Evolutionary conservation across 2,113 vertebrate species (phyloP).

Genomic region (Apaloderma vittatum): DNA sequence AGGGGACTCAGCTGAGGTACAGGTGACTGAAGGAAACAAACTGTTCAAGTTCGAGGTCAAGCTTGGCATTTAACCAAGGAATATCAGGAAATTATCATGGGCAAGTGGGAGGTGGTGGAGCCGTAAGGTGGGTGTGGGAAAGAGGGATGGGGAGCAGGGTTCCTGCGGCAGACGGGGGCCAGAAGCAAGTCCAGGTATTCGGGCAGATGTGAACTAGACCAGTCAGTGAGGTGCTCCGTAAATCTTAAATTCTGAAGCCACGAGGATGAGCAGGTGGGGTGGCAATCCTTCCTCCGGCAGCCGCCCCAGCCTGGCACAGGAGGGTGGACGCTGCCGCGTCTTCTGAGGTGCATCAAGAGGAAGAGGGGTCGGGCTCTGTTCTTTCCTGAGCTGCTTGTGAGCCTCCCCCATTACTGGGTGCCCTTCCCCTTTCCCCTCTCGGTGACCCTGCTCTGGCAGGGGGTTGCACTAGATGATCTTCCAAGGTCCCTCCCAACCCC

Average conservation of each 20-base stretch:
- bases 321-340: neutral
- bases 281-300: neutral
- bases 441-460: too few relatives aligned
- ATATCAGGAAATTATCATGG: neutral
- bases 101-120: neutral
- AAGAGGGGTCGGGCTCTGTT: neutral
- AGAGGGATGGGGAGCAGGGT: neutral
- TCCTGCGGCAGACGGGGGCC: neutral
- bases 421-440: neutral
- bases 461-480: too few relatives aligned
- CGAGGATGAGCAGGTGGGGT: neutral
- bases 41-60: neutral
- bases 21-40: neutral
- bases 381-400: neutral
- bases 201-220: neutral
- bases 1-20: neutral
- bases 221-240: accelerated
- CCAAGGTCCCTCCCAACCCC: too few relatives aligned
- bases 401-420: accelerated
- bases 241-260: neutral
- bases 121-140: neutral
- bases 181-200: neutral
- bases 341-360: neutral
- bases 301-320: neutral
- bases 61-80: neutral